Base-by-base conservation (phyloP, 2,113 vertebrate species). In the Malurus alboscapulatus region DNA sequence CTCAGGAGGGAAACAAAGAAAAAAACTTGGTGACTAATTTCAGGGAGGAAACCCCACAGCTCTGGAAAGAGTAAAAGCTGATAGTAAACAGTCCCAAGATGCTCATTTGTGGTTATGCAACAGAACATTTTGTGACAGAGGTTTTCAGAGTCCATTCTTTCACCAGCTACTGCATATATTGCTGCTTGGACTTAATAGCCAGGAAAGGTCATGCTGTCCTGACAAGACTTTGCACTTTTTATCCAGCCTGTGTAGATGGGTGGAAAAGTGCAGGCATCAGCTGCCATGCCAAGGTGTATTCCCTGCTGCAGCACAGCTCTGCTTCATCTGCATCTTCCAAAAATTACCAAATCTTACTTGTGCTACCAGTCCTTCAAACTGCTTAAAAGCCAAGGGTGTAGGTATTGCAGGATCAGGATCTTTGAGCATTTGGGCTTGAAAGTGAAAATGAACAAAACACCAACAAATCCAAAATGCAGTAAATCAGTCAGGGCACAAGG, bases 251-350 rank as follows among this genome's bases (percentile, higher is more conserved):
- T 59, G 55, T 0, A 4, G 38, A 19, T 4, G 7, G 10, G 12
- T 4, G 20, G 53, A 54, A 20, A 50, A 55, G 11, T 0, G 0
- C n/a, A 65, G 55, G 34, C 18, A 29, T 14, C 22, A n/a, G 29
- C 19, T 3, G 2, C 27, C 7, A 1, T 17, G 30, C 25, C 82
- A 17, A 45, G 20, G 20, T 17, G 10, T 0, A 0, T 50, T 67
- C 29, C 34, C 48, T 18, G 47, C 17, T 8, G 5, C 54, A 34
- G 15, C 26, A 48, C 4, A 10, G 5, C 24, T 22, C 14, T 27
- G n/a, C 45, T 61, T 27, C 27, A 21, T 21, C 7, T 22, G 7
- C 0, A 0, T 9, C 6, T 45, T 42, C n/a, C 47, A 47, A 42
- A 68, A 17, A 18, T 24, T 80, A 68, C 48, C 10, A 72, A 51